These are phyloP conservation scores for Cydia pomonella DNA, from an alignment of 1,140 invertebrate genomes.

Conservation along the genomic window DNA sequence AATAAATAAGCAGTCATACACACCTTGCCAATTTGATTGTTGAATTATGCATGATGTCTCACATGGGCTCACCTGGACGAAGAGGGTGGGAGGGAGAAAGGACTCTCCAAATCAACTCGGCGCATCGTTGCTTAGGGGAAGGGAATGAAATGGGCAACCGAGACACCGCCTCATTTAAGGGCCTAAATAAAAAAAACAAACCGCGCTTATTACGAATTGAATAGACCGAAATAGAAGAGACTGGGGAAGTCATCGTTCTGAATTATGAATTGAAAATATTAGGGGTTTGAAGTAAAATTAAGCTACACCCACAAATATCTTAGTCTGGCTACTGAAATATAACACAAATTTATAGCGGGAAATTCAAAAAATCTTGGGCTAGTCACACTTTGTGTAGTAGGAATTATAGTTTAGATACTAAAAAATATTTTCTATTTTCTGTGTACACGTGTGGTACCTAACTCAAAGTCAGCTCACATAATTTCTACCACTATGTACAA, in stretches of 20 bases:
- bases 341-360: no score
- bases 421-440: no score
- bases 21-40: conserved; percentile 76
- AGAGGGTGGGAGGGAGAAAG: conserved; percentile 46
- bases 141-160: conserved; percentile 64
- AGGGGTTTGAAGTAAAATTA: neutral
- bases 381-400: no score
- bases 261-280: conserved; percentile 34
- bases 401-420: no score
- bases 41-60: conserved; percentile 78
- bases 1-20: conserved; percentile 75
- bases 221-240: conserved; percentile 32
- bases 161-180: conserved; percentile 52
- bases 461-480: no score
- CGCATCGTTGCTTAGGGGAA: conserved; percentile 59
- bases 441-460: no score
- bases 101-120: conserved; percentile 60
- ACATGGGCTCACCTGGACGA: conserved; percentile 59
- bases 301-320: no score
- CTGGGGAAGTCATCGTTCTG: conserved; percentile 27
- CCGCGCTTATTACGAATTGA: conserved; percentile 47
- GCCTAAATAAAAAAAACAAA: conserved; percentile 57
- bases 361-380: no score
- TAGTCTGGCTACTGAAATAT: no score
- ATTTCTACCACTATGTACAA: no score